Conservation (phyloP, 1,140 invertebrate species). For the Drosophila punjabiensis region DNA sequence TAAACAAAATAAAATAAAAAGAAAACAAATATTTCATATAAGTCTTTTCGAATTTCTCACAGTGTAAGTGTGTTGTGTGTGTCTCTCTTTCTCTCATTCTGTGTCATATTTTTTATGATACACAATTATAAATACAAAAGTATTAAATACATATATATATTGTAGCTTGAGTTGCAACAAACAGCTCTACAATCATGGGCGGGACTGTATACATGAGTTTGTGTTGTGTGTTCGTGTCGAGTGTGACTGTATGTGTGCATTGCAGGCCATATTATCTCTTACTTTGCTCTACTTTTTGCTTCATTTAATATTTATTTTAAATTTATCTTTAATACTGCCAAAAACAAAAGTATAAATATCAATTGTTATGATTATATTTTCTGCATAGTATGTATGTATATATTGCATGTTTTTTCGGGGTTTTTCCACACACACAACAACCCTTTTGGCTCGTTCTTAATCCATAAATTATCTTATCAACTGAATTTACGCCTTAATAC, state of each 20-base stretch:
- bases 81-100: slow-evolving; percentile 68
- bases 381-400: slow-evolving; percentile 22
- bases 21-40: slow-evolving; percentile 79
- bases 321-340: slow-evolving; percentile 34
- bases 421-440: slow-evolving; percentile 31
- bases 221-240: slow-evolving; percentile 5
- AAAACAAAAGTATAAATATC: slow-evolving; percentile 8
- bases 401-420: slow-evolving; percentile 24
- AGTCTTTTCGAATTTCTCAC: slow-evolving; percentile 83
- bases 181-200: slow-evolving; percentile 53
- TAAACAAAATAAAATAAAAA: slow-evolving; percentile 27
- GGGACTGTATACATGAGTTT: slow-evolving; percentile 18
- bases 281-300: slow-evolving; percentile 16
- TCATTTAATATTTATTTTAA: not conserved
- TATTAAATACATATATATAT: slow-evolving; percentile 43
- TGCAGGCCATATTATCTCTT: slow-evolving; percentile 11
- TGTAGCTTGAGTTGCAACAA: slow-evolving; percentile 68
- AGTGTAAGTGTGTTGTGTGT: slow-evolving; percentile 63
- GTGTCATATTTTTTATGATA: slow-evolving; percentile 44
- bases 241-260: slow-evolving; percentile 23
- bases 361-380: not conserved
- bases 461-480: slow-evolving; percentile 61
- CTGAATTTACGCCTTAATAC: slow-evolving; percentile 57
- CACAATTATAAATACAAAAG: slow-evolving; percentile 62
- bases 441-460: slow-evolving; percentile 26